These are phyloP conservation scores for Lysiphlebus fabarum DNA, from an alignment of 1,140 invertebrate genomes.

Conservation along the genomic window DNA sequence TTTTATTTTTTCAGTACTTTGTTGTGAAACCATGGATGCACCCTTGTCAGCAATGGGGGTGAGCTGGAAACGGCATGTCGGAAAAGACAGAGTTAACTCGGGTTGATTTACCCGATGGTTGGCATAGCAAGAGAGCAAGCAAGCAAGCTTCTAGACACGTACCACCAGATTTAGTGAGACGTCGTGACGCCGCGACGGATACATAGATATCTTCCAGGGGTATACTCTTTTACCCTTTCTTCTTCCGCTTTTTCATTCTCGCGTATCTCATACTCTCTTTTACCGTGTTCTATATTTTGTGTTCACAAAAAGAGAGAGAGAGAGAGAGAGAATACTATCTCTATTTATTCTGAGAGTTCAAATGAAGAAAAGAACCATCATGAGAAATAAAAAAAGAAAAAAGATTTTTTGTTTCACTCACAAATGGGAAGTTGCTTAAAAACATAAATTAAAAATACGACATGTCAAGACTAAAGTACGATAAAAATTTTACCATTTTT, in stretches of 20 bases:
- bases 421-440: slow-evolving; percentile 45
- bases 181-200: slow-evolving; percentile 51
- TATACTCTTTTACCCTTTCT: slow-evolving; percentile 36
- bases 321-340: no score
- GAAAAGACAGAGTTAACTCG: slow-evolving; percentile 49
- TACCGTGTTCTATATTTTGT: slow-evolving; percentile 18
- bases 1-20: no score
- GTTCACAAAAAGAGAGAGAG: no score
- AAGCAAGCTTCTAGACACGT: slow-evolving; percentile 44
- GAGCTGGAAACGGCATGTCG: slow-evolving; percentile 45
- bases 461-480: slow-evolving; percentile 31
- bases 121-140: slow-evolving; percentile 29
- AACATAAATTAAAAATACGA: slow-evolving; percentile 47
- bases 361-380: no score
- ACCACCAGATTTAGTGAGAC: slow-evolving; percentile 54
- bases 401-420: slow-evolving; percentile 29
- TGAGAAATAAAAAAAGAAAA: slow-evolving; percentile 9
- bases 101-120: slow-evolving; percentile 49
- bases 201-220: slow-evolving; percentile 52
- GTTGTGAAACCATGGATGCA: slow-evolving; percentile 1
- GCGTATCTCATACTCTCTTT: slow-evolving; percentile 33
- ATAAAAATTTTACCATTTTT: slow-evolving; percentile 4
- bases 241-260: slow-evolving; percentile 6
- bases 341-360: slow-evolving; percentile 10
- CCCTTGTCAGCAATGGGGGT: slow-evolving; percentile 27